Conservation (phyloP, 2,113 vertebrate genomes). For the Grus americana region DNA sequence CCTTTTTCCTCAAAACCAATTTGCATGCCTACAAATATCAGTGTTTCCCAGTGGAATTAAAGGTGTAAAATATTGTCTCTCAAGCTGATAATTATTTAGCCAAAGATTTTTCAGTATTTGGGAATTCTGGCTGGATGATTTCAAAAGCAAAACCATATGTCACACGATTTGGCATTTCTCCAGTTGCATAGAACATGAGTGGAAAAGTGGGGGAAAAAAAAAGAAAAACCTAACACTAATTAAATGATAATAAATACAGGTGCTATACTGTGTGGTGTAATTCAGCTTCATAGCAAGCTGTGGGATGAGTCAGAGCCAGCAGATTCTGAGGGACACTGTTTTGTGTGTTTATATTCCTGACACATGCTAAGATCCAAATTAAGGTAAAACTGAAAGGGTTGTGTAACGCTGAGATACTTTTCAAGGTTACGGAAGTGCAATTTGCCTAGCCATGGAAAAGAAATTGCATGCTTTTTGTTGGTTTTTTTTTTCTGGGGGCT, state of each 20-base stretch:
- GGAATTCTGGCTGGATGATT: conserved; percentile 62
- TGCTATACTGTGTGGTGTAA: conserved; percentile 36
- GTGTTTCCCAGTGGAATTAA: conserved; percentile 44
- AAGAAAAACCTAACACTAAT: conserved; percentile 36
- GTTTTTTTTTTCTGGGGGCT: neutral
- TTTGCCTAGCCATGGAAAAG: neutral
- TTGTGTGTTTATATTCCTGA: neutral
- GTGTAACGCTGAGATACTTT: neutral
- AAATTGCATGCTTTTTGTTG: neutral
- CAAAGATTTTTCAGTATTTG: conserved; percentile 60
- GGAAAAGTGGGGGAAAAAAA: neutral
- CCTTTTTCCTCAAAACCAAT: conserved; percentile 7
- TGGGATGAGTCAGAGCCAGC: neutral
- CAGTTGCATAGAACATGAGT: conserved; percentile 52
- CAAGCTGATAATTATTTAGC: conserved; percentile 63
- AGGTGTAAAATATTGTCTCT: conserved; percentile 69
- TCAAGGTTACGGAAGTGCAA: neutral
- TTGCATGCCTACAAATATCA: conserved; percentile 44
- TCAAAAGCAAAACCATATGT: conserved; percentile 72
- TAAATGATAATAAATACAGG: conserved; percentile 71
- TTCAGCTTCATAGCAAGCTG: conserved; percentile 22
- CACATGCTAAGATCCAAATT: neutral
- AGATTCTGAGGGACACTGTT: neutral
- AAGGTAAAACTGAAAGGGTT: neutral
- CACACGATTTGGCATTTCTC: conserved; percentile 64